These are phyloP conservation scores for Crossaster papposus DNA, from an alignment of 53 echinoderm and acorn worm species.

Conservation along the genomic window DNA sequence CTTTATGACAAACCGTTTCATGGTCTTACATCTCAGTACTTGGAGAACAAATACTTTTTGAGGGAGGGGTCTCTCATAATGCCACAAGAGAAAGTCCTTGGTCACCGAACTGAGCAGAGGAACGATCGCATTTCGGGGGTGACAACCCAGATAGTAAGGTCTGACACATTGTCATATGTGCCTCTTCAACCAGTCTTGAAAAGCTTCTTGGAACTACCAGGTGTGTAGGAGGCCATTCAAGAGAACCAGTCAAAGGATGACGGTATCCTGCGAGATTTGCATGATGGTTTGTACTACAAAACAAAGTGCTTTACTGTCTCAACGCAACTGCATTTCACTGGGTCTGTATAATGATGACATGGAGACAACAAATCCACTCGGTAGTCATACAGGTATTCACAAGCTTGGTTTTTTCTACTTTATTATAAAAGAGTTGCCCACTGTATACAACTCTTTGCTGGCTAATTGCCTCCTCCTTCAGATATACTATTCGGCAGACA, in stretches of 20 bases:
- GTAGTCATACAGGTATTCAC: slow-evolving; percentile 12
- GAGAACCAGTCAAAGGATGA: slow-evolving; percentile 33
- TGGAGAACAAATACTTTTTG: slow-evolving; percentile 49
- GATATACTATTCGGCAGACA: too few relatives aligned
- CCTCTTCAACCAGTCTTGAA: slow-evolving; percentile 21
- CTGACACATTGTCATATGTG: slow-evolving; percentile 31
- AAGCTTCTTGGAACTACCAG: slow-evolving; percentile 37
- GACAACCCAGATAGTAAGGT: slow-evolving; percentile 20
- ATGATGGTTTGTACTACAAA: slow-evolving; percentile 34
- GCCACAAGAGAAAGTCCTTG: slow-evolving; percentile 43
- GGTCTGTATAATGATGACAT: neutral
- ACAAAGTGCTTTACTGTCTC: slow-evolving; percentile 19
- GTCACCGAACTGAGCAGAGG: slow-evolving; percentile 44
- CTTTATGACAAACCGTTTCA: slow-evolving; percentile 33
- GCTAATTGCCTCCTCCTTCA: slow-evolving; percentile 24
- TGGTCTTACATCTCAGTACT: slow-evolving; percentile 32
- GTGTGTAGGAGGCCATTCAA: slow-evolving; percentile 51
- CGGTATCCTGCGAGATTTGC: slow-evolving; percentile 35
- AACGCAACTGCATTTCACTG: slow-evolving; percentile 22
- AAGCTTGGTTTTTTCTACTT: slow-evolving; percentile 22
- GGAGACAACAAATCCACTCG: slow-evolving; percentile 23
- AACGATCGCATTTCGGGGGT: slow-evolving; percentile 26
- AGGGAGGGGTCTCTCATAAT: slow-evolving; percentile 35
- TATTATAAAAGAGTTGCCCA: slow-evolving; percentile 16
- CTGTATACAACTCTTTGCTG: slow-evolving; percentile 28